These are phyloP conservation scores for Cyanoliseus patagonus DNA, from an alignment of 2,113 vertebrate species.

Conservation along the genomic window DNA sequence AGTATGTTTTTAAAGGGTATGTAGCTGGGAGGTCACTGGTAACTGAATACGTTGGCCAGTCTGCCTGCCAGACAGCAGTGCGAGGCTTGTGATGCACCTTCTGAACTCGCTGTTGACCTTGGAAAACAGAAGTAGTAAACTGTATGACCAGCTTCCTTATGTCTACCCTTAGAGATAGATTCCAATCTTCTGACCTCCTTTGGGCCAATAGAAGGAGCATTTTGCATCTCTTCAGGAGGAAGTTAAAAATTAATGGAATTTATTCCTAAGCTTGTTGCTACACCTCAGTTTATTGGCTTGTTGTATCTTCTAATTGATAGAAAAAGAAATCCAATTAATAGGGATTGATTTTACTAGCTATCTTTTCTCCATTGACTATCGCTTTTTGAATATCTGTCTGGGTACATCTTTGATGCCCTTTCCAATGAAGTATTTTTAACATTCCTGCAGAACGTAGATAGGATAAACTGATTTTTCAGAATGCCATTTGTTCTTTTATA, in stretches of 20 bases:
- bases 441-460: not conserved
- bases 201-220: not conserved
- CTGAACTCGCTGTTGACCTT: not conserved
- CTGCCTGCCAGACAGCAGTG: not conserved
- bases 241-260: not conserved
- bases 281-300: not conserved
- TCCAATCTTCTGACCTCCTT: not conserved
- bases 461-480: not conserved
- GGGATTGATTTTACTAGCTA: not conserved
- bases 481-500: not conserved
- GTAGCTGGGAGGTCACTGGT: not conserved
- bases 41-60: not conserved
- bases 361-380: not conserved
- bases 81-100: fast-evolving
- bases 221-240: not conserved
- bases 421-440: not conserved
- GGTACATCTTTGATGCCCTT: not conserved
- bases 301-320: not conserved
- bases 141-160: not conserved
- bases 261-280: not conserved
- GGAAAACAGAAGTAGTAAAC: not conserved
- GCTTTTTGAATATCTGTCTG: not conserved
- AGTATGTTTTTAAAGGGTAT: not conserved
- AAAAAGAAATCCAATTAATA: not conserved
- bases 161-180: not conserved